Percentiles rank a stretch among this genome's conserved stretches.
These are phyloP conservation scores for Cyanocitta stelleri DNA, from an alignment of 2,113 vertebrate genomes.

Conservation along the genomic window DNA sequence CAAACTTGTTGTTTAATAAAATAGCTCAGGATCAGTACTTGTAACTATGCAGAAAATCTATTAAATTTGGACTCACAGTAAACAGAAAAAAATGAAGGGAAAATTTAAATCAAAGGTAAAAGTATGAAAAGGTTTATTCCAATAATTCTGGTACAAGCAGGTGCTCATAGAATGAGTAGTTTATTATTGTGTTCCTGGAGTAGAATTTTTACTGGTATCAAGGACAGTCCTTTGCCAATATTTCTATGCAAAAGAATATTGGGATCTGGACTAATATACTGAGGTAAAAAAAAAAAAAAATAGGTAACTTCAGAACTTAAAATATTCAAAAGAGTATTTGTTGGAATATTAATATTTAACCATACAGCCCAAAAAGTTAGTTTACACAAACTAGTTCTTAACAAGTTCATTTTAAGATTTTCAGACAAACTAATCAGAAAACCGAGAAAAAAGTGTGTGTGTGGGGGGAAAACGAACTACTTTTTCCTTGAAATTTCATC, in stretches of 20 bases:
- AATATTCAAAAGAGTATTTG: neutral
- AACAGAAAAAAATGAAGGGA: neutral
- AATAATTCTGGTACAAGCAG: neutral
- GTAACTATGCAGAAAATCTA: neutral
- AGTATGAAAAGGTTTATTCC: neutral
- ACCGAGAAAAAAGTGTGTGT: neutral
- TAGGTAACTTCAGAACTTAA: neutral
- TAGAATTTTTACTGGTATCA: neutral
- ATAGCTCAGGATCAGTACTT: neutral
- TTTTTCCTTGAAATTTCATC: neutral
- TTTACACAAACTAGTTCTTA: neutral
- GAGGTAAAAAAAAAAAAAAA: neutral
- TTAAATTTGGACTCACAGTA: neutral
- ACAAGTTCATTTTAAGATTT: neutral
- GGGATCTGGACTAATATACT: neutral
- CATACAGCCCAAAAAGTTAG: neutral
- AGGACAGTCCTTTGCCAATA: neutral
- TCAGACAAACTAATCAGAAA: neutral
- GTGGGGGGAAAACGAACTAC: accelerated
- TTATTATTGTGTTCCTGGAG: neutral
- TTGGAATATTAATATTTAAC: neutral
- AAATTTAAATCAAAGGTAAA: neutral
- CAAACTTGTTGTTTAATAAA: neutral
- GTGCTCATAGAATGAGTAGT: neutral
- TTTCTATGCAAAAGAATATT: neutral